Evolutionary conservation across 2,797 vertebrate species (phyloP), one percentile per base, ranked within the genome.

Genomic region (Heterohyrax brucei): DNA sequence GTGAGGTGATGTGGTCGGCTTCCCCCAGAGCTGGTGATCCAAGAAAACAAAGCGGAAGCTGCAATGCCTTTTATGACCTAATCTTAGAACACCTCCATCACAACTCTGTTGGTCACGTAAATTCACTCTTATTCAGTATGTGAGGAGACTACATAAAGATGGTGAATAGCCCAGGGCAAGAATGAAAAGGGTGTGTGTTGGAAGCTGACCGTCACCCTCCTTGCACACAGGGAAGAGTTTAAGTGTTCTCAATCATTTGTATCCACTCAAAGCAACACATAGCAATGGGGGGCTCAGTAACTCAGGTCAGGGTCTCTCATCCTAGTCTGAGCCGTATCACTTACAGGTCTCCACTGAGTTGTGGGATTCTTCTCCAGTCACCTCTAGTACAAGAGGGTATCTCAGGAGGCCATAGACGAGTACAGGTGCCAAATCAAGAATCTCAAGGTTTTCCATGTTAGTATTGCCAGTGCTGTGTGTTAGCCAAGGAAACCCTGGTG

Each of bases 31-130:
- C 10, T 13, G 24, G 56, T n/a, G 21, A 84, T 14, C 48, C 68
- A 70, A 79, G 90, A 85, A 18, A 59, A n/a, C 8, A 28, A 66
- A 28, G 46, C 21, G 24, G 48, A 68, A 84, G 62, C 44, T 39
- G n/a, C 26, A 53, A 1, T 48, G 33, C 50, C 48, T 90, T 91
- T 88, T 94, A 39, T 91, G 78, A 92, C 72, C 68, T 93, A 56
- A 46, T 62, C 50, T 75, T n/a, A 68, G 81, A 79, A 92, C 2
- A 6, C 39, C 64, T 70, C 72, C 2, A 0, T 24, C 46, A 22
- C 39, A 10, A 10, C 46, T 80, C 28, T n/a, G 0, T 56, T 72
- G 62, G 39, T 72, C 50, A 46, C 33, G 39, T 12, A 19, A 10
- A 48, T 0, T 30, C 64, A 26, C 59, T 56, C 26, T 70, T 59